These are phyloP conservation scores for Ameiurus melas DNA, from an alignment of 2,113 vertebrate species.

Conservation along the genomic window DNA sequence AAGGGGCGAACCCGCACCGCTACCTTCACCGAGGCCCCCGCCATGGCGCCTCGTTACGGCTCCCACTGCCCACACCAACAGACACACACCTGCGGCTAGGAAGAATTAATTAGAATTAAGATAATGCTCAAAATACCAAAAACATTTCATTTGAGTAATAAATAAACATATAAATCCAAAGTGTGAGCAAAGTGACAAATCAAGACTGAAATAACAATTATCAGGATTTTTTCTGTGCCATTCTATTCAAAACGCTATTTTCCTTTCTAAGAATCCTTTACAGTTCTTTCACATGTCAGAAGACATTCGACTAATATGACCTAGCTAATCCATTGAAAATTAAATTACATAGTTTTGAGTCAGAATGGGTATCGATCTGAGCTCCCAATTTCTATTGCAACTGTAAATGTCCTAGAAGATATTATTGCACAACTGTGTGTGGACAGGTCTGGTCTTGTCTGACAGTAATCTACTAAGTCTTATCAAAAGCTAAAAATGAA, in stretches of 20 bases:
- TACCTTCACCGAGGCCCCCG: constrained; percentile 96
- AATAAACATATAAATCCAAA: not conserved
- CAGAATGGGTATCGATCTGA: constrained; percentile 14
- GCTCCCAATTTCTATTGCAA: constrained; percentile 40
- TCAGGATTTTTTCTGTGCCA: not conserved
- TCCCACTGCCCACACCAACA: constrained; percentile 27
- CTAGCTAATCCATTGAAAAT: not conserved
- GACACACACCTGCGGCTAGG: constrained; percentile 34
- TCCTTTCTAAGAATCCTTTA: not conserved
- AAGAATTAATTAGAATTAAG: not conserved
- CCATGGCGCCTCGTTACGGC: constrained; percentile 75
- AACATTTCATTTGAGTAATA: not conserved
- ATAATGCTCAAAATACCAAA: not conserved
- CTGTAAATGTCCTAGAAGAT: not conserved
- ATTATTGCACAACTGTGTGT: not conserved
- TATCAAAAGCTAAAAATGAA: not conserved
- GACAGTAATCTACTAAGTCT: not conserved
- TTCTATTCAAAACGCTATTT: not conserved
- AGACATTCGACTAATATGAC: not conserved
- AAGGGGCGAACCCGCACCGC: constrained; percentile 97
- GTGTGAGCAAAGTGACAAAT: not conserved
- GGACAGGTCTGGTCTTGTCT: not conserved
- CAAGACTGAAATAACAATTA: not conserved
- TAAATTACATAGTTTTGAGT: constrained; percentile 36
- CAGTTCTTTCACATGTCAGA: not conserved